Percentiles rank a stretch among this genome's conserved stretches.
Conservation (phyloP, 2,888 invertebrate species). For the Entomobrya proxima region DNA sequence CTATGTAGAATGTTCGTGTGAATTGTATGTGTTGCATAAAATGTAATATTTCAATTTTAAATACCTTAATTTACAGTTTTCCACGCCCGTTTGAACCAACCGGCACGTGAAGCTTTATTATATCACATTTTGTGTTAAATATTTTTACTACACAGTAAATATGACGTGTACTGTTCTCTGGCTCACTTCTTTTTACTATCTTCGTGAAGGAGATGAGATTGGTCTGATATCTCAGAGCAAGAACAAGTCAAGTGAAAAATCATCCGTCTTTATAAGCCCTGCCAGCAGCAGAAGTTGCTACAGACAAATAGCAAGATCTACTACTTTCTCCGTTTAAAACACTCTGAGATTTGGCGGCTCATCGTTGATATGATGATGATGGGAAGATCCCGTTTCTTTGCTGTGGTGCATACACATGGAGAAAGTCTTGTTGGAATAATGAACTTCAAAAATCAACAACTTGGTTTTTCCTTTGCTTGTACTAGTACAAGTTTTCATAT, state of each 20-base stretch:
- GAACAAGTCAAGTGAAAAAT: constrained; percentile 35
- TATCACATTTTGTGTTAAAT: constrained; percentile 2
- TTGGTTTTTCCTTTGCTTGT: background rate
- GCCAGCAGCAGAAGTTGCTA: background rate
- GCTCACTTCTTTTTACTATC: constrained; percentile 4
- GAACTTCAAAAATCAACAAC: constrained; percentile 15
- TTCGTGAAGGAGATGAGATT: background rate
- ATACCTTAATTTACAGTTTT: background rate
- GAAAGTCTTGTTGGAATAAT: constrained; percentile 41
- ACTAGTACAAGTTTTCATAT: background rate
- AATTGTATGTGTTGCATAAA: no score
- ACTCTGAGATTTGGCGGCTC: constrained; percentile 59
- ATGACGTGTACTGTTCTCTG: background rate
- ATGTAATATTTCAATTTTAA: no score
- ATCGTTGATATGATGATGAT: constrained; percentile 12
- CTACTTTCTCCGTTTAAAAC: constrained; percentile 61
- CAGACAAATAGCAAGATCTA: background rate
- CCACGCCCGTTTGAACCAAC: background rate
- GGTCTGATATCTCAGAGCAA: background rate
- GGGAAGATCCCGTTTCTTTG: constrained; percentile 50
- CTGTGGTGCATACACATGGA: constrained; percentile 31
- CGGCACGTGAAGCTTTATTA: background rate
- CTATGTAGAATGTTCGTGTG: no score
- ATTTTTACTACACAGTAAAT: background rate
- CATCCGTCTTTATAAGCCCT: background rate